Base-by-base conservation (phyloP, 2,797 vertebrate species). In the Sciaenops ocellatus region DNA sequence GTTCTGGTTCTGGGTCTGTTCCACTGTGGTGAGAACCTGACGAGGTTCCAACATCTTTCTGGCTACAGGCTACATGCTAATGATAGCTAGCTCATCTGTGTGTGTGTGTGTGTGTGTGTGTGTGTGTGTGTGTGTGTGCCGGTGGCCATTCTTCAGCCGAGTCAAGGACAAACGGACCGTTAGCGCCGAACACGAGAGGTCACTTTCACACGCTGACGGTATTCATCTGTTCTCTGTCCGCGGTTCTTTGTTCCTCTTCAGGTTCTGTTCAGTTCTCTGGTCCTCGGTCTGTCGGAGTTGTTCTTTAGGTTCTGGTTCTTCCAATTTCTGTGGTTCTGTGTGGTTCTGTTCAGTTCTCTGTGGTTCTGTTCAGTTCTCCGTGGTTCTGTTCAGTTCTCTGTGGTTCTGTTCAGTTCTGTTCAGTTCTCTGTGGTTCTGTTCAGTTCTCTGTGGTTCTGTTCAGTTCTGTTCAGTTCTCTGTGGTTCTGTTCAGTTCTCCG, bases 111-210 rank as follows among this genome's bases (percentile, higher is more conserved):
- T 71, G 56, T 71, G 55, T 60, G 44, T 28, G 38, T 46, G 52
- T 55, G 50, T 54, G 34, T 12, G 30, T 55, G 51, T 51, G 18
- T 46, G 76, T 47, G 55, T 62, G 74, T 54, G 59, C 69, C 38
- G 0, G 8, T 63, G 69, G 75, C 69, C 54, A 66, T 66, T 55
- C 22, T 73, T 75, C 68, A 78, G 76, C 82, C 73, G 56, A 84
- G 76, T 79, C 81, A 86, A 88, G 86, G 86, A 42, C 79, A 69
- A 78, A 79, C 13, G 44, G 62, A 6, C 60, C 70, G 69, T 78
- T 44, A 65, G 30, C 81, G 5, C 60, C 71, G 15, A 42, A 42
- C 9, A 20, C 68, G 46, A 24, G 73, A 78, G 77, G 73, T 78
- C 76, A 82, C 76, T 62, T 56, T 73, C 38, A 63, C 56, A 34